phyloP scores from a whole-genome alignment of 2,113 vertebrate genomes.

The Chlorodrepanis virens region DNA sequence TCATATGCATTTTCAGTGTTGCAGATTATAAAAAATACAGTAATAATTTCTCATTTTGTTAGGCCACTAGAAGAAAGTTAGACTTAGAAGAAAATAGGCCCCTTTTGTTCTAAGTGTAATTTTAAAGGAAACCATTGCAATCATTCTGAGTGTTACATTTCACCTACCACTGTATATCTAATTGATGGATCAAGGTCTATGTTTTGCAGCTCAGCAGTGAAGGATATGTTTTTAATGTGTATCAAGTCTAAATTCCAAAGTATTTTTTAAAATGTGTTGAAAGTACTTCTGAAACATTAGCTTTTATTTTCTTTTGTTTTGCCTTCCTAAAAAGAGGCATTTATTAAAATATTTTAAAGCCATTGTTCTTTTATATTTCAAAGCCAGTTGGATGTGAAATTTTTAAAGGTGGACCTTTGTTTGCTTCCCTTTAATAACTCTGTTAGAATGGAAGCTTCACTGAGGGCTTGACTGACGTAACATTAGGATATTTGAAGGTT shows the following conservation, averaged over 20 bases:
- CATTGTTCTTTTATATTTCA: not conserved
- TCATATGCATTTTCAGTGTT: not conserved
- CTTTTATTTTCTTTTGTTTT: not conserved
- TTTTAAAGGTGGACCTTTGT: not conserved
- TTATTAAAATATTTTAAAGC: slow-evolving; percentile 1
- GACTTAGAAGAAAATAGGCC: not conserved
- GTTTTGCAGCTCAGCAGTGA: not conserved
- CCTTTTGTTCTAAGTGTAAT: not conserved
- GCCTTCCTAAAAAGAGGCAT: not conserved
- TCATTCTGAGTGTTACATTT: not conserved
- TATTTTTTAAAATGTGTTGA: not conserved
- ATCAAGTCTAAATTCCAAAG: not conserved
- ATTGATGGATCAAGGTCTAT: not conserved
- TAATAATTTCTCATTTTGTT: not conserved
- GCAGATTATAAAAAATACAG: not conserved
- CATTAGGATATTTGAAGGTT: not conserved
- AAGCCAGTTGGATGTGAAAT: not conserved
- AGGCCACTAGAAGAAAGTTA: not conserved
- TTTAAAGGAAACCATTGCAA: not conserved
- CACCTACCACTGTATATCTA: not conserved
- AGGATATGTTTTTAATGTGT: not conserved
- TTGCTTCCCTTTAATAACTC: not conserved
- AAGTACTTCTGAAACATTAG: not conserved
- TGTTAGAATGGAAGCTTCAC: not conserved
- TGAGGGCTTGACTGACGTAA: not conserved